phyloP scores from a whole-genome alignment of 2,888 invertebrate species.

The Macrophya annulata region DNA sequence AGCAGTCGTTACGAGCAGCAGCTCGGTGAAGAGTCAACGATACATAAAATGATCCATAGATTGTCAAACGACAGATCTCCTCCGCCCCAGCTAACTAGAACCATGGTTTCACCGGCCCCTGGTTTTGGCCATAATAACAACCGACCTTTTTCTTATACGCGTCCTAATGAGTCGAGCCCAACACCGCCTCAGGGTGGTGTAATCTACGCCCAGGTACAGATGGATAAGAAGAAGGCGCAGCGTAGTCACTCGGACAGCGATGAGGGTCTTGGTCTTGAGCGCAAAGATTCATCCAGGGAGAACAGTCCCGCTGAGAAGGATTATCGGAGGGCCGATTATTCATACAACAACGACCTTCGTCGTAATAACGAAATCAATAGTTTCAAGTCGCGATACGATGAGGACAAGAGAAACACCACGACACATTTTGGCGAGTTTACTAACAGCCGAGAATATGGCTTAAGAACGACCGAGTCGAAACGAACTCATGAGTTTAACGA shows the following conservation, averaged over 20 bases:
- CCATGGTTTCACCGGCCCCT: slow-evolving; percentile 83
- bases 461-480: slow-evolving; percentile 68
- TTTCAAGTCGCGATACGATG: slow-evolving; percentile 71
- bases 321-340: slow-evolving; percentile 71
- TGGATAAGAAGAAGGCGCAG: slow-evolving; percentile 80
- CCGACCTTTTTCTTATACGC: slow-evolving; percentile 91
- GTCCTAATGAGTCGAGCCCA: slow-evolving; percentile 81
- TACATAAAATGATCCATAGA: slow-evolving; percentile 89
- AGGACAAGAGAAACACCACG: slow-evolving; percentile 63
- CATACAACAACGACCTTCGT: slow-evolving; percentile 69
- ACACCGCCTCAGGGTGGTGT: slow-evolving; percentile 83
- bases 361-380: slow-evolving; percentile 75
- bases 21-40: slow-evolving; percentile 79
- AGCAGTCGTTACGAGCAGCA: slow-evolving; percentile 75
- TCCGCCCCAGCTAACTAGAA: slow-evolving; percentile 84
- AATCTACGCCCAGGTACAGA: slow-evolving; percentile 89
- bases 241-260: slow-evolving; percentile 88
- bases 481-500: slow-evolving; percentile 57
- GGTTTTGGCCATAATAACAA: slow-evolving; percentile 86
- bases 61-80: slow-evolving; percentile 87
- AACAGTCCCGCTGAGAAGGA: slow-evolving; percentile 77
- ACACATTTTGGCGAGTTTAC: slow-evolving; percentile 71
- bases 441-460: slow-evolving; percentile 74
- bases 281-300: slow-evolving; percentile 76
- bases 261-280: slow-evolving; percentile 89